A percentile compares a stretch with the other conserved stretches of the same genome.
phyloP scores from a whole-genome alignment of 2,888 invertebrate genomes.

The Zaprionus bogoriensis region DNA sequence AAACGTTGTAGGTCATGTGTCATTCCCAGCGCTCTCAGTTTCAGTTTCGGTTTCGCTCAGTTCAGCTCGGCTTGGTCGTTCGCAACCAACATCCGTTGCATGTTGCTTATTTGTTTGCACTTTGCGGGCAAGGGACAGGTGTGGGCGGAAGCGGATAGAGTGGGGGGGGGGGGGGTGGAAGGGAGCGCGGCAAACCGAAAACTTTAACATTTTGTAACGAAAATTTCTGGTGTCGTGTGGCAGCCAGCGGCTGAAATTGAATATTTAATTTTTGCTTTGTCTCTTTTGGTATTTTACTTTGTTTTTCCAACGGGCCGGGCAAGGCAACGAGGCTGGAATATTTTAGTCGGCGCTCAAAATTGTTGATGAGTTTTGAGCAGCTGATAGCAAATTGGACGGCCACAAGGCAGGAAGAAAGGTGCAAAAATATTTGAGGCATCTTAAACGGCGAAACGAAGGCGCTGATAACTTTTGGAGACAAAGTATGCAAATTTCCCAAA shows the following conservation, averaged over 20 bases:
- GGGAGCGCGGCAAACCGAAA: constrained; percentile 8
- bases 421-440: constrained; percentile 9
- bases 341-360: constrained; percentile 25
- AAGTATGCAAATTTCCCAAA: constrained; percentile 22
- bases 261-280: constrained; percentile 65
- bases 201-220: constrained; percentile 50
- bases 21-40: constrained; percentile 59
- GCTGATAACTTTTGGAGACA: constrained; percentile 29
- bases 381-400: constrained; percentile 6
- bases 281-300: constrained; percentile 35
- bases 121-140: constrained; percentile 17
- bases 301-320: too few relatives aligned
- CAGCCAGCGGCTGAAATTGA: constrained; percentile 58
- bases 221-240: constrained; percentile 42
- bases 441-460: constrained; percentile 1
- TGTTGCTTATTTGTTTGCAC: constrained; percentile 70
- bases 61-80: too few relatives aligned
- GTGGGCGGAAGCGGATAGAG: background rate
- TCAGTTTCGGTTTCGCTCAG: constrained; percentile 19
- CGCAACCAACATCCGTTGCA: constrained; percentile 38
- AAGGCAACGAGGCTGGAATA: constrained; percentile 14
- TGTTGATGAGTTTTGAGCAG: constrained; percentile 37
- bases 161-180: background rate
- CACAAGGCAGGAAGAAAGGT: background rate
- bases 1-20: constrained; percentile 73